Evolutionary conservation across 2,113 vertebrate species (phyloP).

Genomic region (Piaya cayana): DNA sequence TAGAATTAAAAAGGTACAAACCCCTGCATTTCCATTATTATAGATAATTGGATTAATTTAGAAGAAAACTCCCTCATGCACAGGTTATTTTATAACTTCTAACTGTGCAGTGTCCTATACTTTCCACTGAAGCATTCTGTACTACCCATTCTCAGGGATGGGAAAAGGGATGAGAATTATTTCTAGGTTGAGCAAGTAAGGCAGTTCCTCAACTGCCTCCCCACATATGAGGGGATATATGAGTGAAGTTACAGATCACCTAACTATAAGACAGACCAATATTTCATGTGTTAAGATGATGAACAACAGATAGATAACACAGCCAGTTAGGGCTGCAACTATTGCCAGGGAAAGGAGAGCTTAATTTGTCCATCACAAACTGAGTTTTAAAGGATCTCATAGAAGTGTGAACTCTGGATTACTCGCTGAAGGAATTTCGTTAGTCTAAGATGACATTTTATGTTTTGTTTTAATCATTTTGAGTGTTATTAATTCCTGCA

Average conservation of each 20-base stretch:
- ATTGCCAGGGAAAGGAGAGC: not conserved
- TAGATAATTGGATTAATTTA: not conserved
- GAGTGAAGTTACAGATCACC: not conserved
- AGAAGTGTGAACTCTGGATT: not conserved
- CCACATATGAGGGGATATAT: not conserved
- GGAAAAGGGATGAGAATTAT: not conserved
- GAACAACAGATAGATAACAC: not conserved
- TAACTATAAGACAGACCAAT: not conserved
- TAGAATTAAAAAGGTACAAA: not conserved
- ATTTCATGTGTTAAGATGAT: not conserved
- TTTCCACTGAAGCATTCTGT: not conserved
- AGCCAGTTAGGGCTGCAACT: not conserved
- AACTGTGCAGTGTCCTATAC: not conserved
- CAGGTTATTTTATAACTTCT: not conserved
- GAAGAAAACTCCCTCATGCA: not conserved
- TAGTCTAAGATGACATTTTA: slow-evolving; percentile 51
- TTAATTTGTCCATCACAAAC: slow-evolving; percentile 37
- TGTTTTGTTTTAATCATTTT: slow-evolving; percentile 55
- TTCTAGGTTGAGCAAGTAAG: not conserved
- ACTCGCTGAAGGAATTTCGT: slow-evolving; percentile 50
- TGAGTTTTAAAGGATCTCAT: slow-evolving; percentile 24
- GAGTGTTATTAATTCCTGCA: slow-evolving; percentile 28
- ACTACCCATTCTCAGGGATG: not conserved
- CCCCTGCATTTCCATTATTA: not conserved
- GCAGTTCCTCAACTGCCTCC: not conserved